phyloP scores from a whole-genome alignment of 1,140 invertebrate species.

The Aphelinus certus region DNA sequence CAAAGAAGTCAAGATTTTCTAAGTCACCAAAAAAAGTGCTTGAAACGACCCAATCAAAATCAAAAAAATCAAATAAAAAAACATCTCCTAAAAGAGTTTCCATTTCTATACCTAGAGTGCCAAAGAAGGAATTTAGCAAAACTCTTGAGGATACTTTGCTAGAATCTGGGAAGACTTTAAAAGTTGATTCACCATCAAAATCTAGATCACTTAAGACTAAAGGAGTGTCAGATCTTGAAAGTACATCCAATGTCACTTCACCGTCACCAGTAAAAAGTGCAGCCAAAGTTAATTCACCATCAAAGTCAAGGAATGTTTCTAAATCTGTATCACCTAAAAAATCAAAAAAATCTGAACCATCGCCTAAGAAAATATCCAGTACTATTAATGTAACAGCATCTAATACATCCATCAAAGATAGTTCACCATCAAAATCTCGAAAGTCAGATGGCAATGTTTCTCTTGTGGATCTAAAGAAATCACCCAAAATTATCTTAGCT shows the following conservation, averaged over 20 bases:
- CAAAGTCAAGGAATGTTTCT: too few relatives aligned
- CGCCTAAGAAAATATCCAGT: too few relatives aligned
- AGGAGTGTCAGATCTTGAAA: too few relatives aligned
- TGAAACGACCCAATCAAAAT: too few relatives aligned
- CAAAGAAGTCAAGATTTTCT: conserved; percentile 35
- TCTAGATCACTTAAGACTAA: conserved; percentile 7
- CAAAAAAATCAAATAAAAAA: conserved; percentile 31
- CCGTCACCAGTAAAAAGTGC: too few relatives aligned
- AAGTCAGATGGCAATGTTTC: background rate
- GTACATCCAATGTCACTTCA: too few relatives aligned
- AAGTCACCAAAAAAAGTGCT: conserved; percentile 45
- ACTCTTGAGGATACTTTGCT: too few relatives aligned
- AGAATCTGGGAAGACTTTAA: too few relatives aligned
- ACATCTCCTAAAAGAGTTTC: conserved; percentile 2
- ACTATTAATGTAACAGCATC: background rate
- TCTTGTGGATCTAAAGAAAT: background rate
- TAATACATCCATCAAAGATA: background rate
- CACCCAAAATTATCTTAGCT: background rate
- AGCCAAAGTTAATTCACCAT: too few relatives aligned
- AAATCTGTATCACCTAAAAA: background rate
- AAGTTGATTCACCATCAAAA: background rate
- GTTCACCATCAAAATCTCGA: conserved; percentile 8
- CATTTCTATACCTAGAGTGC: background rate
- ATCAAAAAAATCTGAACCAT: background rate
- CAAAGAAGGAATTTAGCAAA: too few relatives aligned